These are phyloP conservation scores for Melangyna quadrimaculata DNA, from an alignment of 2,888 invertebrate species.

Conservation along the genomic window DNA sequence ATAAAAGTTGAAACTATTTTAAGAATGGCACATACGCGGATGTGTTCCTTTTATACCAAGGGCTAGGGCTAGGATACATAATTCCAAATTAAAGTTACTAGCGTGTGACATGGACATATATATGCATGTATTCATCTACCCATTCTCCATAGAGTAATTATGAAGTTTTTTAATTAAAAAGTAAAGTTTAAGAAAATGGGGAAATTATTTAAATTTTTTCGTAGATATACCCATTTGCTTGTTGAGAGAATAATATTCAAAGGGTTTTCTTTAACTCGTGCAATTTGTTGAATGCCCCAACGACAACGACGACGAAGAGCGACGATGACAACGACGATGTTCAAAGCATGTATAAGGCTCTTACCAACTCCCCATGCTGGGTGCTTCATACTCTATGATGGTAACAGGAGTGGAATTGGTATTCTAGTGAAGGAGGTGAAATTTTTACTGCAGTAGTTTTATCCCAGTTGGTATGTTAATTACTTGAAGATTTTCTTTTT, in stretches of 20 bases:
- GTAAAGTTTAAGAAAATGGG: conserved; percentile 63
- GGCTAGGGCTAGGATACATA: conserved; percentile 17
- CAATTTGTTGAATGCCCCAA: conserved; percentile 64
- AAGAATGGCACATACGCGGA: conserved; percentile 49
- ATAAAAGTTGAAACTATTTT: conserved; percentile 57
- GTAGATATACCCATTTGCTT: not conserved
- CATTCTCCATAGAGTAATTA: conserved; percentile 55
- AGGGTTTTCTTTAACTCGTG: conserved; percentile 53
- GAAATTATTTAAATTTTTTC: conserved; percentile 59
- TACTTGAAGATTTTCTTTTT: conserved; percentile 51
- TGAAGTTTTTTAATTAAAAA: conserved; percentile 72
- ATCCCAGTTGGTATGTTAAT: conserved; percentile 66
- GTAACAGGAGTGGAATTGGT: not conserved
- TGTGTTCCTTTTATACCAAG: conserved; percentile 8
- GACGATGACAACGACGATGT: conserved; percentile 7
- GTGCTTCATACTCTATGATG: no score
- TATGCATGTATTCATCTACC: not conserved
- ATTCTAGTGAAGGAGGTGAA: not conserved
- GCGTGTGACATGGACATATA: not conserved
- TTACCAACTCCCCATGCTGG: not conserved
- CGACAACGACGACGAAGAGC: conserved; percentile 1
- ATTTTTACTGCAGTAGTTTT: conserved; percentile 62
- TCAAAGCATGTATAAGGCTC: not conserved
- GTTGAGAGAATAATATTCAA: conserved; percentile 58
- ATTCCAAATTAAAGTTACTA: not conserved